Evolutionary conservation across 2,888 invertebrate genomes (phyloP).

Genomic region (Esperia sulphurella): DNA sequence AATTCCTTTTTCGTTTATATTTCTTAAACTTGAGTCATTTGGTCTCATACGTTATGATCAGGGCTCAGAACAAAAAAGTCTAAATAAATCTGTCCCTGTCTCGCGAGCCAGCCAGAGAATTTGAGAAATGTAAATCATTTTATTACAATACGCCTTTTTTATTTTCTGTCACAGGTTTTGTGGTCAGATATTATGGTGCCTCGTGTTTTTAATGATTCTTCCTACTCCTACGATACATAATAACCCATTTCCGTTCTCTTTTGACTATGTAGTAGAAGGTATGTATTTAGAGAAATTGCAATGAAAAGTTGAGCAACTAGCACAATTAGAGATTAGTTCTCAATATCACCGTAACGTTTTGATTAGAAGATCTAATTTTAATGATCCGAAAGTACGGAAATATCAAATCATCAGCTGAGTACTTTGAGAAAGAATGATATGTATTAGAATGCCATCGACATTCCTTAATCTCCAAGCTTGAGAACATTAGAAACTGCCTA

Average conservation of each 20-base stretch:
- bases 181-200: constrained; percentile 45
- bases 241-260: constrained; percentile 28
- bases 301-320: not conserved
- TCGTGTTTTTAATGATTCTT: constrained; percentile 44
- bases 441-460: too few relatives aligned
- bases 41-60: constrained; percentile 73
- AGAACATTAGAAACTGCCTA: not conserved
- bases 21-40: constrained; percentile 54
- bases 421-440: too few relatives aligned
- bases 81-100: constrained; percentile 71
- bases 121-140: constrained; percentile 77
- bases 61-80: constrained; percentile 61
- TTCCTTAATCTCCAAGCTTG: too few relatives aligned
- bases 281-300: not conserved
- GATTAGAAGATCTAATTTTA: not conserved
- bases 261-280: not conserved
- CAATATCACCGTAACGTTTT: not conserved
- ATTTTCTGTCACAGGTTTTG: constrained; percentile 56
- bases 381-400: not conserved
- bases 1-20: constrained; percentile 32
- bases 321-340: constrained; percentile 1
- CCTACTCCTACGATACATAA: constrained; percentile 26
- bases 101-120: constrained; percentile 61
- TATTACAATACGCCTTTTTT: constrained; percentile 70
- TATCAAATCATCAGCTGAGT: not conserved